Evolutionary conservation across 2,113 vertebrate genomes (phyloP).

Genomic region (Talpa occidentalis): DNA sequence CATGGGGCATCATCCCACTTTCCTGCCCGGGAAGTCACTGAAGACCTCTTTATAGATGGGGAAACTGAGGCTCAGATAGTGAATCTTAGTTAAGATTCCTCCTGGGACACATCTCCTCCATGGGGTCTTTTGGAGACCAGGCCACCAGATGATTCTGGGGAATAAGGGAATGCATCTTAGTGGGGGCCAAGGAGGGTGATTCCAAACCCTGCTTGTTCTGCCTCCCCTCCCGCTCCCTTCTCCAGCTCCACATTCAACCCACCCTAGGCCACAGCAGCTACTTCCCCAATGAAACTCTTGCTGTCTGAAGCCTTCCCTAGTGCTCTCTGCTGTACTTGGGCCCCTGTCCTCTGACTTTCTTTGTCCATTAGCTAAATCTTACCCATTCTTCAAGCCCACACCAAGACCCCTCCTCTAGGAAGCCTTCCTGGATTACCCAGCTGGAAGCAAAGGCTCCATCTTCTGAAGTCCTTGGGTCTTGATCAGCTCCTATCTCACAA

Average conservation of each 20-base stretch:
- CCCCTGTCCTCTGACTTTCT: neutral
- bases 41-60: neutral
- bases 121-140: neutral
- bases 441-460: neutral
- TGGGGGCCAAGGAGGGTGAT: neutral
- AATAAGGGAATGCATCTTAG: neutral
- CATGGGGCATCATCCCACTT: fast-evolving
- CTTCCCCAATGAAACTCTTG: neutral
- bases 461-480: too few relatives aligned
- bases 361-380: neutral
- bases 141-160: neutral
- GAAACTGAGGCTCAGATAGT: neutral
- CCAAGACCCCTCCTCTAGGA: neutral
- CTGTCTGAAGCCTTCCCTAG: neutral
- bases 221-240: neutral
- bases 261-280: neutral
- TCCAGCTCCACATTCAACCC: neutral
- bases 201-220: neutral
- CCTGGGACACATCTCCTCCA: neutral
- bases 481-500: neutral
- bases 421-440: neutral
- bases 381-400: neutral
- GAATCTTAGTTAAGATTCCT: neutral
- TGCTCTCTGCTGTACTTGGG: neutral
- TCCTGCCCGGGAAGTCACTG: neutral